Evolutionary conservation across 2,888 invertebrate species (phyloP).

Genomic region (Torymus texanus): DNA sequence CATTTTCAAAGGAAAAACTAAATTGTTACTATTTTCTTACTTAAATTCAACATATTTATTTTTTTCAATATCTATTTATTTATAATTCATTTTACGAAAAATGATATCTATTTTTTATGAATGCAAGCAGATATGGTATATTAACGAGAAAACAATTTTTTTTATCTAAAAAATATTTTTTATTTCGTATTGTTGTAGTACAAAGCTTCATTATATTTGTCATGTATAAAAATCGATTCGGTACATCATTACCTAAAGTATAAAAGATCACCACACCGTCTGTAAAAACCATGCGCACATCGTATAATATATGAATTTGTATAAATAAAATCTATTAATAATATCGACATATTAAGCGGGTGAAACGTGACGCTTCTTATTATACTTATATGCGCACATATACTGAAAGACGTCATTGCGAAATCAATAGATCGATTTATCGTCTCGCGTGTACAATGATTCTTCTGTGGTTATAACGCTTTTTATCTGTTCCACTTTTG

Average conservation of each 20-base stretch:
- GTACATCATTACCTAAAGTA: slow-evolving; percentile 6
- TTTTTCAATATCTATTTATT: no score
- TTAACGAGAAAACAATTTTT: no score
- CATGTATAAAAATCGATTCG: slow-evolving; percentile 13
- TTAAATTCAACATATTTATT: no score
- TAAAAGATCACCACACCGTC: slow-evolving; percentile 1
- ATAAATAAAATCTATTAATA: not conserved
- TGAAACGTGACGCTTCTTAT: no score
- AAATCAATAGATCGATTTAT: slow-evolving; percentile 31
- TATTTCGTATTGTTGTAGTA: no score
- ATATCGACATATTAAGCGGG: not conserved
- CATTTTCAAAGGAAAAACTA: no score
- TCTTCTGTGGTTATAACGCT: not conserved
- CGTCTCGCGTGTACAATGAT: slow-evolving; percentile 9
- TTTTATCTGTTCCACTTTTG: not conserved
- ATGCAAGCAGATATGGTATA: no score
- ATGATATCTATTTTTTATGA: no score
- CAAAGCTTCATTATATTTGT: not conserved
- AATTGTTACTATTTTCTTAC: no score
- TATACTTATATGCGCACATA: not conserved
- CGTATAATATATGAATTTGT: not conserved
- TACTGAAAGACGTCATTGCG: not conserved
- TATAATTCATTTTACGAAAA: no score
- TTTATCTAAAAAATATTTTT: no score
- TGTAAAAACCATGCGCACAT: not conserved